These are phyloP conservation scores for Drosophila demipolita DNA, from an alignment of 2,888 invertebrate species.

Conservation along the genomic window DNA sequence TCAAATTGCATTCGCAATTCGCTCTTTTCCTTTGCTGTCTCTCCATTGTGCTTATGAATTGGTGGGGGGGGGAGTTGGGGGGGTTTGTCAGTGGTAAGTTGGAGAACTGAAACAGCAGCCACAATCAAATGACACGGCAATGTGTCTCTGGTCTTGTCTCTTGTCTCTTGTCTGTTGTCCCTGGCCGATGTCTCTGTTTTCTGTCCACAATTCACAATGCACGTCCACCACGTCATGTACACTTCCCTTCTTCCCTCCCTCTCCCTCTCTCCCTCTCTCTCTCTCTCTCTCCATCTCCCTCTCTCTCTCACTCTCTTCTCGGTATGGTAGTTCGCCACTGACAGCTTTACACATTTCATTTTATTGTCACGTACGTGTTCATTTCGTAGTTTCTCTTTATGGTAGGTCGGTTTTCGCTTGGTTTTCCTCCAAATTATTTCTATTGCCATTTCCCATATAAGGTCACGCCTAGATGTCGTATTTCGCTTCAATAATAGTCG, in stretches of 20 bases:
- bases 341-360: conserved; percentile 76
- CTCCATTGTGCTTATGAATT: background rate
- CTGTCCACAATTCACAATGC: conserved; percentile 18
- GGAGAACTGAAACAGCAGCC: conserved; percentile 27
- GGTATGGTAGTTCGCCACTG: conserved; percentile 30
- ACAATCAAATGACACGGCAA: conserved; percentile 56
- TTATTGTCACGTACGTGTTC: conserved; percentile 80
- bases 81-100: conserved; percentile 5
- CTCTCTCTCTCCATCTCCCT: background rate
- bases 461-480: conserved; percentile 40
- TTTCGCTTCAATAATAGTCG: conserved; percentile 23
- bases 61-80: background rate
- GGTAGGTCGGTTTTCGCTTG: conserved; percentile 55
- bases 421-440: conserved; percentile 59
- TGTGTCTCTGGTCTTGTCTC: conserved; percentile 39
- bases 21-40: conserved; percentile 34
- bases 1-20: conserved; percentile 73
- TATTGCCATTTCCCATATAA: conserved; percentile 64
- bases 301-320: conserved; percentile 2
- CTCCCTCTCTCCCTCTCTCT: background rate
- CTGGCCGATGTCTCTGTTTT: conserved; percentile 18
- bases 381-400: conserved; percentile 68
- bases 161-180: background rate
- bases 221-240: conserved; percentile 23
- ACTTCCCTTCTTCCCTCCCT: background rate